Conservation (phyloP, 2,797 vertebrate genomes). For the Dallia pectoralis region DNA sequence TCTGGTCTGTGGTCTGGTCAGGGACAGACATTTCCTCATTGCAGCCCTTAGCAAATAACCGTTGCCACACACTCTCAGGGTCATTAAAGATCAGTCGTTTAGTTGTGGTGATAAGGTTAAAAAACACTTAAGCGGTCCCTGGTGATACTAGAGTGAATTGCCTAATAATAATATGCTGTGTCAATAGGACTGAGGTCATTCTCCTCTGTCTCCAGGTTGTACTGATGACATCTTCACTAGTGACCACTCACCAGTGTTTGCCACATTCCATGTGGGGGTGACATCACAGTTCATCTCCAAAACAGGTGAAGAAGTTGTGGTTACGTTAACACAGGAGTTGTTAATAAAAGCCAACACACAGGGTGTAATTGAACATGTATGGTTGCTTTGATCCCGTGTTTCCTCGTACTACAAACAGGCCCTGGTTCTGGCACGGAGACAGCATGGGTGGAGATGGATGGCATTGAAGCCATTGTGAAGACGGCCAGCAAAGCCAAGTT, state of each 20-base stretch:
- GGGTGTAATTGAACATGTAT: neutral
- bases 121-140: neutral
- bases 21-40: conserved; percentile 58
- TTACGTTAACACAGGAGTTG: conserved; percentile 13
- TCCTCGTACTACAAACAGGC: conserved; percentile 49
- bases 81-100: neutral
- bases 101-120: neutral
- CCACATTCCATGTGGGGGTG: conserved; percentile 80
- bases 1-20: conserved; percentile 48
- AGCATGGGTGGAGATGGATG: conserved; percentile 76
- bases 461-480: conserved; percentile 81
- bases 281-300: conserved; percentile 62
- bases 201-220: conserved; percentile 69
- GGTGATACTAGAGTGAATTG: neutral
- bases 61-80: neutral
- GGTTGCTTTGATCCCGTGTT: neutral
- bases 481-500: conserved; percentile 82
- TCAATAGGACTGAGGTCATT: neutral
- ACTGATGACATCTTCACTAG: conserved; percentile 85
- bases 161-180: neutral
- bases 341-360: neutral
- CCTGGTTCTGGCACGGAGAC: conserved; percentile 57
- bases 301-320: conserved; percentile 69
- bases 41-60: conserved; percentile 21
- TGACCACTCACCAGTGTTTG: conserved; percentile 84